Evolutionary conservation across 2,888 invertebrate species (phyloP).

Genomic region (Drosophila neonasuta): DNA sequence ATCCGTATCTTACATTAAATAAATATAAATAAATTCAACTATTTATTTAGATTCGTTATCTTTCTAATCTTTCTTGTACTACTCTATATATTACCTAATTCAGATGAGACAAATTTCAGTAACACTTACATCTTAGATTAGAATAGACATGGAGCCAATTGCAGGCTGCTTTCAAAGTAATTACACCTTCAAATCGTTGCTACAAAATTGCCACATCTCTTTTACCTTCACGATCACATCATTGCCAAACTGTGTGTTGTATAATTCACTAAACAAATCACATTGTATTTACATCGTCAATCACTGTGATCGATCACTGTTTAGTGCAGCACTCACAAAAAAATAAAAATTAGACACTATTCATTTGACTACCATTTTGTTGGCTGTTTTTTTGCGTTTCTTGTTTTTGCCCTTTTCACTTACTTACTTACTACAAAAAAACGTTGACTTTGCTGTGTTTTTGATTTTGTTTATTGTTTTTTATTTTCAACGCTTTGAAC

Average conservation of each 20-base stretch:
- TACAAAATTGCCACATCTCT: background rate
- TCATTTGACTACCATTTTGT: slow-evolving; percentile 25
- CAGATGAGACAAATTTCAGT: background rate
- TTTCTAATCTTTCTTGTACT: background rate
- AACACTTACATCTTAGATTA: background rate
- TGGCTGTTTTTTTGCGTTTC: slow-evolving; percentile 15
- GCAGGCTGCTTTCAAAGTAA: background rate
- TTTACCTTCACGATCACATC: background rate
- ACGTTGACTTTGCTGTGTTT: slow-evolving; percentile 39
- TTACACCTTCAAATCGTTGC: background rate
- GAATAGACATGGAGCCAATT: background rate
- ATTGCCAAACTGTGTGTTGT: background rate
- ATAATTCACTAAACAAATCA: slow-evolving; percentile 5
- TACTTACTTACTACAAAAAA: slow-evolving; percentile 24
- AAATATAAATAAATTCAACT: background rate
- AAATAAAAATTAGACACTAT: slow-evolving; percentile 22
- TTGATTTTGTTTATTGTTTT: slow-evolving; percentile 47
- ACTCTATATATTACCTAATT: background rate
- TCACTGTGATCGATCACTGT: slow-evolving; percentile 22
- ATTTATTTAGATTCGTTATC: background rate
- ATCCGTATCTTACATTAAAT: background rate
- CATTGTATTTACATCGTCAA: slow-evolving; percentile 10
- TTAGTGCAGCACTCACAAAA: slow-evolving; percentile 14
- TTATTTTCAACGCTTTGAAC: slow-evolving; percentile 47
- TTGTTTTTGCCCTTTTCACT: slow-evolving; percentile 4